phyloP scores from a whole-genome alignment of 2,113 vertebrate species.

The Elgaria multicarinata region DNA sequence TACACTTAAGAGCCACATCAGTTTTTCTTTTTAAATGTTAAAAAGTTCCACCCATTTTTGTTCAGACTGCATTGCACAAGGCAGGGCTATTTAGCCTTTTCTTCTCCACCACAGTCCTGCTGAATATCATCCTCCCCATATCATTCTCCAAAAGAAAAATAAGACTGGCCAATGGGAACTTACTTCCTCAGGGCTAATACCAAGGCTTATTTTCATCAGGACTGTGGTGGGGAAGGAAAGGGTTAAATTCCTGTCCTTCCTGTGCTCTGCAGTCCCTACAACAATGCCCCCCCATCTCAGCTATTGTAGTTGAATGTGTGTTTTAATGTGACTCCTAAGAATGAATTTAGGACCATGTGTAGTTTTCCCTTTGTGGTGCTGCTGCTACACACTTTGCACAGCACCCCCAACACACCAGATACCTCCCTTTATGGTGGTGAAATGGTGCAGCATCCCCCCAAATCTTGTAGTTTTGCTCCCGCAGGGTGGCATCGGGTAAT shows the following conservation, averaged over 20 bases:
- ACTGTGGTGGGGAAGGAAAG: neutral
- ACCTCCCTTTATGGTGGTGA: no score
- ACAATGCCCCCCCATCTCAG: neutral
- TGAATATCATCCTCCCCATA: neutral
- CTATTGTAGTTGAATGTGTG: neutral
- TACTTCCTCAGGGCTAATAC: neutral
- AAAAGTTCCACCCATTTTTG: neutral
- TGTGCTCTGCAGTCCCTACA: neutral
- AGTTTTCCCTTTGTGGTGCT: neutral
- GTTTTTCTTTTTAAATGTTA: neutral
- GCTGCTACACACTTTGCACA: neutral
- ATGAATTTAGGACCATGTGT: neutral
- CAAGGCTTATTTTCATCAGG: neutral
- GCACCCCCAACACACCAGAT: neutral
- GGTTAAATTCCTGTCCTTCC: no score
- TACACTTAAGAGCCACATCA: neutral
- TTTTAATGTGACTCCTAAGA: neutral
- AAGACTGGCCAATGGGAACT: neutral
- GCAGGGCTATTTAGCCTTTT: neutral
- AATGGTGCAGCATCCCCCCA: no score
- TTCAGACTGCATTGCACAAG: neutral
- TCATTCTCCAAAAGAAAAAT: neutral
- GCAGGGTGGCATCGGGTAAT: no score
- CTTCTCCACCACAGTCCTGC: neutral
- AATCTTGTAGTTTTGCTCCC: no score